These are phyloP conservation scores for Cephalotes varians DNA, from an alignment of 2,888 invertebrate genomes.

Conservation along the genomic window DNA sequence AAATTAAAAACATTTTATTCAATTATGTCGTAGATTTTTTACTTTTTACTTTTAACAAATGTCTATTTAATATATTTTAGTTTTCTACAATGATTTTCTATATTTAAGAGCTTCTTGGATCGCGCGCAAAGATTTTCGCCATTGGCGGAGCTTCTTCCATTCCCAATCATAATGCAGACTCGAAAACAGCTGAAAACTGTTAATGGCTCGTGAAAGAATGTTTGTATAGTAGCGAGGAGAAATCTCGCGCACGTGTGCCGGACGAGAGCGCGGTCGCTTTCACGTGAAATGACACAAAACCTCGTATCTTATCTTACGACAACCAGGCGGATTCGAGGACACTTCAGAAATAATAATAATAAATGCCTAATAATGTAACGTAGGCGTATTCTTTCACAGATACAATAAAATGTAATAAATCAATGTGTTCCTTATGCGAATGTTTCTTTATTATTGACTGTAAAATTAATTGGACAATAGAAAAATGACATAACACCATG, in stretches of 20 bases:
- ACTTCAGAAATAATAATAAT: not conserved
- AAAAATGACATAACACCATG: not conserved
- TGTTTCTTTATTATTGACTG: not conserved
- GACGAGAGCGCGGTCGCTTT: constrained; percentile 44
- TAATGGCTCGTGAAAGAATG: constrained; percentile 59
- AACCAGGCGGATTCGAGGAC: not conserved
- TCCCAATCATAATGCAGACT: not conserved
- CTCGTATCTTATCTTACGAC: not conserved
- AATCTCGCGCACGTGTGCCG: constrained; percentile 54
- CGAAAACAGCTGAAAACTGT: not conserved
- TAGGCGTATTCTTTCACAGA: not conserved
- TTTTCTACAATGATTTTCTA: too few species aligned
- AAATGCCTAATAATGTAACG: not conserved
- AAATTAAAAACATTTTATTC: not conserved
- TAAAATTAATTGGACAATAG: not conserved
- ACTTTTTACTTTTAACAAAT: not conserved
- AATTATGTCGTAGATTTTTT: not conserved
- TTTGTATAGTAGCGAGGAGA: constrained; percentile 48
- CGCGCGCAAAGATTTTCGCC: not conserved
- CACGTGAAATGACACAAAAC: constrained; percentile 45
- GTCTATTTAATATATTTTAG: not conserved
- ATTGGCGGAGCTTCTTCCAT: not conserved
- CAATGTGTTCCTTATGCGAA: not conserved
- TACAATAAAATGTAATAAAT: not conserved
- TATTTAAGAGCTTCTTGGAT: not conserved